These are phyloP conservation scores for Argyrosomus japonicus DNA, from an alignment of 2,113 vertebrate species.

Conservation along the genomic window DNA sequence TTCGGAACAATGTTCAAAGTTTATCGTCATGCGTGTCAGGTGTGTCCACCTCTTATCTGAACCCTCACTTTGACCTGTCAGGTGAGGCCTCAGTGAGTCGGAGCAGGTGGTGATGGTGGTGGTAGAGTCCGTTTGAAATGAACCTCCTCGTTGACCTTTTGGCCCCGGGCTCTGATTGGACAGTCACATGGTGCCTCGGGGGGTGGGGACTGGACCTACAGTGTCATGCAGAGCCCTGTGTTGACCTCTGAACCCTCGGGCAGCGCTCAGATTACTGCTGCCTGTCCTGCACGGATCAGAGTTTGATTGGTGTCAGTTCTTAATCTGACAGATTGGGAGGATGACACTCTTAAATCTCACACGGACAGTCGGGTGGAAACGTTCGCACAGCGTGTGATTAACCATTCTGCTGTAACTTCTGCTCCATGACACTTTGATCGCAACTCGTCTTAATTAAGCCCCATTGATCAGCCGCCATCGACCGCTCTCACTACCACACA, in stretches of 20 bases:
- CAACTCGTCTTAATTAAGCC: slow-evolving; percentile 48
- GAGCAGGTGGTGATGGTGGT: too few species aligned
- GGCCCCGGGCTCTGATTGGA: slow-evolving; percentile 26
- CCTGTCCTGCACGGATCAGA: neutral
- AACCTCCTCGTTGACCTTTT: slow-evolving; percentile 9
- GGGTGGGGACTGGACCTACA: too few species aligned
- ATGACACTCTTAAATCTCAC: neutral
- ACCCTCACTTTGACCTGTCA: too few species aligned
- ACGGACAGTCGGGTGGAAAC: neutral
- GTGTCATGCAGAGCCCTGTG: neutral
- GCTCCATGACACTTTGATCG: neutral
- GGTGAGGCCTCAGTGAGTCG: too few species aligned
- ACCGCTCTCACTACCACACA: neutral
- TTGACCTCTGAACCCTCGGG: slow-evolving; percentile 13
- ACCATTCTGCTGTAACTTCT: neutral
- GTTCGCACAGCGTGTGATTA: neutral
- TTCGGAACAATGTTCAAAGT: too few species aligned
- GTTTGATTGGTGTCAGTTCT: slow-evolving; percentile 17
- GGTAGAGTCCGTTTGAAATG: neutral
- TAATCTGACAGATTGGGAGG: slow-evolving; percentile 23
- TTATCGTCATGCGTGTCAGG: too few species aligned
- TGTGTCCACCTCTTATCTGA: too few species aligned
- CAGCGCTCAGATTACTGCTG: neutral
- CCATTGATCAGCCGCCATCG: slow-evolving; percentile 44
- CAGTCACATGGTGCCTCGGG: neutral